Evolutionary conservation across 2,888 invertebrate genomes (phyloP), one percentile per base, ranked within the genome.

Genomic region (Calameuta idolon): DNA sequence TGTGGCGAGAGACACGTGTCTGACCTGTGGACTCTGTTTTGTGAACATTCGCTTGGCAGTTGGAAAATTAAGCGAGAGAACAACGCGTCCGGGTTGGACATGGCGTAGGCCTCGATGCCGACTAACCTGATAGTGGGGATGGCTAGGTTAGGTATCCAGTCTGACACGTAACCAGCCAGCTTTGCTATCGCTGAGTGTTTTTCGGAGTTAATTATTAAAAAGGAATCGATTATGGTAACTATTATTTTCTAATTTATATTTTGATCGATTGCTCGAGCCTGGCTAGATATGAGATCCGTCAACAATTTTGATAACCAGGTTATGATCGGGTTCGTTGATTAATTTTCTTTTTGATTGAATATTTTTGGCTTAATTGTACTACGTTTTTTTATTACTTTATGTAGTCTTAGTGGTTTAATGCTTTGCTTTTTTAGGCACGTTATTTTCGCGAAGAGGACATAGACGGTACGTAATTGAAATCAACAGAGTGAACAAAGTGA

Each of bases 361-460:
- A 9, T 55, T 23, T 55, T 55, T 55, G 55, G 1, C 23, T 23
- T 15, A 40, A 23, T 23, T 55, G 55, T 23, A 55, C 2, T 23
- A 23, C 1, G 2, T 4, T 55, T 55, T 55, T 55, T 23, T 55
- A 23, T 55, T 55, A 23, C 55, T 23, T 55, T 23, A 55, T 9
- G 23, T 23, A 5, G 4, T 55, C 2, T 9, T 55, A 23, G 1
- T 15, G 55, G 23, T 55, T 55, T 55, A 23, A 55, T 55, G 55
- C 23, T 69, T 69, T 69, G 30, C 12, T 74, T 79, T 77, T 76
- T 69, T 93, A 98, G 98, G 98, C 98, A 35, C 95, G 97, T 81
- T 97, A 97, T 92, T 98, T 98, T 91, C 96, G 96, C 88, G 98
- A 98, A 93, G 96, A 97, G 91, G 98, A 98, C 89, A 98, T 98